phyloP scores from a whole-genome alignment of 2,888 invertebrate species.

The Hipparchia semele region DNA sequence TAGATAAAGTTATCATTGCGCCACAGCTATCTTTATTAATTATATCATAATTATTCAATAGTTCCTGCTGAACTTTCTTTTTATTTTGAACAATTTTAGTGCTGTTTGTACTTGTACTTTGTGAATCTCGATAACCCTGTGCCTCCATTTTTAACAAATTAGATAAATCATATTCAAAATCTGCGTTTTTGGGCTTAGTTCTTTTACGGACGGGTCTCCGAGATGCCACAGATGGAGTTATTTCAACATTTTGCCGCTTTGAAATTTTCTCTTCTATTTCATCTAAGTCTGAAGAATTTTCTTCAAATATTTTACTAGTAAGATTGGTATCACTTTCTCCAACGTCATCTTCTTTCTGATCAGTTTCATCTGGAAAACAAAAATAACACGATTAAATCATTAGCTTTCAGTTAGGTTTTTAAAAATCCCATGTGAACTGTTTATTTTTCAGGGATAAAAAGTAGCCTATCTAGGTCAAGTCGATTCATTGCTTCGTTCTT shows the following conservation, averaged over 20 bases:
- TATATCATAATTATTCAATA: constrained; percentile 54
- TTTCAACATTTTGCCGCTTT: constrained; percentile 50
- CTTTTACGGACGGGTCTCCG: constrained; percentile 85
- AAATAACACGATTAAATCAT: constrained; percentile 1
- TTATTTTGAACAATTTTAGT: constrained; percentile 59
- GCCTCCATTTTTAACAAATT: constrained; percentile 81
- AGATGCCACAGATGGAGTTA: constrained; percentile 56
- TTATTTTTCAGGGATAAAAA: no score
- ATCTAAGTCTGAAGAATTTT: constrained; percentile 76
- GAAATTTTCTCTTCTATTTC: constrained; percentile 62
- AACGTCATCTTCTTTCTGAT: constrained; percentile 49
- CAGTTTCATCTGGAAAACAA: constrained; percentile 58
- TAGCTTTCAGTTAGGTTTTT: neutral
- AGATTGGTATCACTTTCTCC: constrained; percentile 55
- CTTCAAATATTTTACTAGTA: constrained; percentile 68
- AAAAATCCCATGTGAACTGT: no score
- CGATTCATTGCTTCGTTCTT: no score
- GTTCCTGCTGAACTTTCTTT: constrained; percentile 59
- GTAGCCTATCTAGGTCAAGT: no score
- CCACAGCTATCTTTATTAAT: constrained; percentile 69
- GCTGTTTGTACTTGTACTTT: constrained; percentile 43
- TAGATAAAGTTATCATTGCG: constrained; percentile 64
- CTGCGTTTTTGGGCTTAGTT: constrained; percentile 85
- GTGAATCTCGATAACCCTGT: constrained; percentile 73
- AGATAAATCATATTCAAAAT: constrained; percentile 88